Evolutionary conservation across 2,113 vertebrate species (phyloP), one percentile per base, ranked within the genome.

Genomic region (Mugil cephalus): DNA sequence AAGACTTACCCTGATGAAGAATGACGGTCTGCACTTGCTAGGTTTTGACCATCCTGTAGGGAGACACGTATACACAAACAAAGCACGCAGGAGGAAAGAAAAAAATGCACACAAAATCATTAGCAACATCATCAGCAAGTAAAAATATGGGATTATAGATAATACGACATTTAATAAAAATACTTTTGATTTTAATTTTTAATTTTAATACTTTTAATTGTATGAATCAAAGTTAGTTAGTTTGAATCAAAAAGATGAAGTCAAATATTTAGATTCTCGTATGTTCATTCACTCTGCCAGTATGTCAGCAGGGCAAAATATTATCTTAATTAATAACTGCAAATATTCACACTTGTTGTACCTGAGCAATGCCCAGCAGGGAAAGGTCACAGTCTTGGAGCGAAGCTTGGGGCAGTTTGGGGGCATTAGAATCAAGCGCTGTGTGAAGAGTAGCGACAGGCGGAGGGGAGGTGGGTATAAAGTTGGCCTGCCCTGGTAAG

Each of bases 381-480:
- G 91, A 84, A 86, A 92, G 86, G 71, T 93, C 94, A 91, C 91
- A 90, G 85, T 94, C 92, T 93, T 92, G 90, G 79, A 93, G 88
- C 69, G 83, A 91, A 87, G 87, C 84, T 87, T 87, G 83, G 91
- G 92, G 75, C 74, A 91, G 88, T 81, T 83, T 87, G 78, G 90
- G 90, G 72, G 80, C 80, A 83, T 93, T 93, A 93, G 84, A 90
- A 51, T 91, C 90, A 89, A 92, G 88, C 84, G 74, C 35, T 87
- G n/a, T n/a, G n/a, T 92, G 91, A 79, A 87, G 88, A 85, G 88
- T 43, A 87, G 89, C 39, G 36, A 85, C 83, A 88, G 92, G 80
- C 30, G 83, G 77, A 79, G 91, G 85, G 79, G 91, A 92, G 86
- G 88, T 74, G 67, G 81, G 89, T 50, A 85, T 76, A 85, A 89